Evolutionary conservation across 2,797 vertebrate genomes (phyloP), one percentile per base, ranked within the genome.

Genomic region (Huso huso): DNA sequence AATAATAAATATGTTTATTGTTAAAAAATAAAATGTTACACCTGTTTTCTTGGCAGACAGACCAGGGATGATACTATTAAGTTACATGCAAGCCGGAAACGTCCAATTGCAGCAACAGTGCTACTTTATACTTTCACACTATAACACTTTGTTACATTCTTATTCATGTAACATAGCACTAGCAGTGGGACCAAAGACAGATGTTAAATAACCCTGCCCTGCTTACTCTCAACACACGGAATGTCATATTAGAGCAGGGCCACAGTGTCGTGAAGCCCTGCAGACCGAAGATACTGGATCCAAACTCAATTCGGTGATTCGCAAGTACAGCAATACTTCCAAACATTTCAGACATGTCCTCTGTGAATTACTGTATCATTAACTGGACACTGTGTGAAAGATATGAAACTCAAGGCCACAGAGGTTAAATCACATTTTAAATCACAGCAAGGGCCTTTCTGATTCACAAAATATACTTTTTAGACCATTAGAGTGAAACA

Each of bases 171-270:
- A 48, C 9, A 12, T 10, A 62, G 61, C 11, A 23, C 61, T 48
- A 15, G 18, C 48, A 12, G 6, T 23, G 61, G 10, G 18, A 48
- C 6, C 18, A 18, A 9, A 48, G 7, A 37, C 3, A 69, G 62
- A 68, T 73, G 69, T 79, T 69, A 73, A 78, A 73, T 69, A 73
- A 71, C 10, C 0, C 0, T 55, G n/a, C 10, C 0, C 0, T 55
- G n/a, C 69, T 74, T 71, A 10, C 48, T 63, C 48, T 64, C 64
- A 75, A 72, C 58, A 23, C 58, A 48, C 49, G 15, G 64, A 78
- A 51, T 23, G 66, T 67, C 15, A 65, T 5, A 2, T 74, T 72
- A 13, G 3, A 12, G 9, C 48, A 70, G 67, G 4, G 58, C 50
- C 13, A 53, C 52, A 53, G 52, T 53, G 52, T 9, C 9, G 12